phyloP scores from a whole-genome alignment of 2,797 vertebrate genomes.

The Sciaenops ocellatus region DNA sequence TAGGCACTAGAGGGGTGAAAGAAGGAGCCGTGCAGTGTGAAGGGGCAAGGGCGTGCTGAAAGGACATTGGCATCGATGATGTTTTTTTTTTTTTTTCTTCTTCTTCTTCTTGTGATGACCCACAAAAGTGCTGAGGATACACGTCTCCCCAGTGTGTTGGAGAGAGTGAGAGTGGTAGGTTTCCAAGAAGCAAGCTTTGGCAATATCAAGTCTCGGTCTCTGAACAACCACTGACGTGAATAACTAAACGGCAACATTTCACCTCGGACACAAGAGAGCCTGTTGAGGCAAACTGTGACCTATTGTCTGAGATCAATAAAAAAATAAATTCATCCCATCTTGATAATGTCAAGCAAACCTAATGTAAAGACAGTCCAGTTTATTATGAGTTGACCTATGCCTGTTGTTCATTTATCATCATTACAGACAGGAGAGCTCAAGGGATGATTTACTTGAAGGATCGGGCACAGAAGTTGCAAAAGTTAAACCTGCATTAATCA shows the following conservation, averaged over 20 bases:
- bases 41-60: conserved; percentile 47
- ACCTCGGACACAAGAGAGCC: conserved; percentile 20
- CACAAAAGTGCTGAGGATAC: conserved; percentile 51
- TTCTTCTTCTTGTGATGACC: conserved; percentile 32
- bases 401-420: conserved; percentile 71
- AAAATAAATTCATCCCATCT: conserved; percentile 65
- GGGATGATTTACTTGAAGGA: conserved; percentile 3
- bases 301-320: conserved; percentile 71
- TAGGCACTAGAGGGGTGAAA: conserved; percentile 82
- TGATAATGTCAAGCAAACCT: conserved; percentile 73
- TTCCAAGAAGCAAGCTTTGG: conserved; percentile 26
- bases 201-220: conserved; percentile 50
- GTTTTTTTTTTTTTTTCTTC: conserved; percentile 10
- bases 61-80: conserved; percentile 39
- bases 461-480: conserved; percentile 20
- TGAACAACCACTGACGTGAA: conserved; percentile 26
- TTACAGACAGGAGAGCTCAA: conserved; percentile 34
- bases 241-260: conserved; percentile 35
- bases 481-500: conserved; percentile 11
- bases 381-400: conserved; percentile 78
- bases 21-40: conserved; percentile 49
- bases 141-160: conserved; percentile 11
- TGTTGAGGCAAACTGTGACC: conserved; percentile 55
- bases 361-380: conserved; percentile 72
- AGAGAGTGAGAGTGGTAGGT: conserved; percentile 45